These are phyloP conservation scores for Scaptomyza graminum DNA, from an alignment of 1,140 invertebrate species.

Conservation along the genomic window DNA sequence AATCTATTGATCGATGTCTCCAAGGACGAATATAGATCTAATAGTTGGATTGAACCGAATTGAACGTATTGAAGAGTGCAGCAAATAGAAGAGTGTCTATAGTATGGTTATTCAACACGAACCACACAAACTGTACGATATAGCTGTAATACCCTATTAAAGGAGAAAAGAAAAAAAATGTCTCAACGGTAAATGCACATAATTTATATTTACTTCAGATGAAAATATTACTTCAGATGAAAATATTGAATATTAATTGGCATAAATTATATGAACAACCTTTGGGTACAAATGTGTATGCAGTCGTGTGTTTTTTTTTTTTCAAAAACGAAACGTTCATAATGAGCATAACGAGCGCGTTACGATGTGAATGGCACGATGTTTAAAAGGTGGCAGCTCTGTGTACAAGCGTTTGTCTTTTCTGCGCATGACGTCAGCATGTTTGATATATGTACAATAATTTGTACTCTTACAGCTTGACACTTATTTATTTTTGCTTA, in stretches of 20 bases:
- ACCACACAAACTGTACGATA: too few relatives aligned
- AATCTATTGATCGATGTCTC: too few relatives aligned
- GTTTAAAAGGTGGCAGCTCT: constrained; percentile 4
- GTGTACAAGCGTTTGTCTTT: background rate
- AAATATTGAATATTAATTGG: background rate
- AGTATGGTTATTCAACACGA: too few relatives aligned
- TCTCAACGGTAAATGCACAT: too few relatives aligned
- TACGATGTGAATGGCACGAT: constrained; percentile 17
- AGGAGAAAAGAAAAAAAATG: too few relatives aligned
- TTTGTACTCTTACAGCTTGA: background rate
- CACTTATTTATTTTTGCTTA: background rate
- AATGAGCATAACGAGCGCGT: background rate
- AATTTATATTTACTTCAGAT: background rate
- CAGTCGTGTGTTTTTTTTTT: constrained; percentile 1
- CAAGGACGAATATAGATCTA: too few relatives aligned
- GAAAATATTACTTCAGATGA: background rate
- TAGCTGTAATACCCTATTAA: too few relatives aligned
- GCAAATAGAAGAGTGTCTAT: too few relatives aligned
- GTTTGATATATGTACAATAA: background rate
- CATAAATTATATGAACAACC: background rate
- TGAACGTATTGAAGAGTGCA: too few relatives aligned
- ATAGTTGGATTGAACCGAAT: too few relatives aligned
- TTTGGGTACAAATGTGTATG: background rate
- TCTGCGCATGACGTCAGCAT: constrained; percentile 7
- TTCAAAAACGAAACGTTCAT: background rate